Base-by-base conservation (phyloP, 2,888 invertebrate genomes). In the Scaeva pyrastri region DNA sequence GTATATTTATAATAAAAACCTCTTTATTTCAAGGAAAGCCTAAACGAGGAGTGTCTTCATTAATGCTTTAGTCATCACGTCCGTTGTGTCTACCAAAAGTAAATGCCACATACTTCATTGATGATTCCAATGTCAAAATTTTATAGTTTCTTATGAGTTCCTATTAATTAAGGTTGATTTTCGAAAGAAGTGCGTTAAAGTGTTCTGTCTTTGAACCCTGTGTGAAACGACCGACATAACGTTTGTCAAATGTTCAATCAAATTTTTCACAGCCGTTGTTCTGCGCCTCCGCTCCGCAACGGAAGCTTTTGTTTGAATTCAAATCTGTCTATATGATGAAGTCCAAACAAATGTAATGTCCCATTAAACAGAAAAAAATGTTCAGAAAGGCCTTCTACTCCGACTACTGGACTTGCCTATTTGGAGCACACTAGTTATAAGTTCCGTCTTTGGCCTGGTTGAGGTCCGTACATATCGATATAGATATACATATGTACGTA, bases 391-490 rank as follows among this genome's bases (percentile, higher is more conserved):
- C 31, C 60, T 45, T 41, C 23, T 64, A 31, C 6, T 31, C 8
- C 6, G 31, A 4, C 31, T 31, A 12, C 19, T 50, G 55, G 19
- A 45, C 68, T 36, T 60, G 7, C 52, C 76, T 76, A 58, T 70
- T 83, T 64, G 52, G 82, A 77, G 19, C 21, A 50, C 66, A 43
- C 60, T 77, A 60, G 60, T 60, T 85, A 73, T 76, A 76, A 77
- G 85, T 73, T 85, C 85, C 70, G 85, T 73, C 76, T 81, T 73
- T 76, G 80, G 71, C 16, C 19, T 26, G 26, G 31, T 31, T 23
- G 52, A 41, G 60, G 71, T 48, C 48, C 62, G 60, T 39, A 21
- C 45, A 26, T 75, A 55, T 48, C 45, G n/a, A 45, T 39, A 62
- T 41, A 11, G 12, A 12, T 7, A n/a, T n/a, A n/a, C n/a, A n/a